Evolutionary conservation across 2,888 invertebrate genomes (phyloP).

Genomic region (Polymixis flavicincta): DNA sequence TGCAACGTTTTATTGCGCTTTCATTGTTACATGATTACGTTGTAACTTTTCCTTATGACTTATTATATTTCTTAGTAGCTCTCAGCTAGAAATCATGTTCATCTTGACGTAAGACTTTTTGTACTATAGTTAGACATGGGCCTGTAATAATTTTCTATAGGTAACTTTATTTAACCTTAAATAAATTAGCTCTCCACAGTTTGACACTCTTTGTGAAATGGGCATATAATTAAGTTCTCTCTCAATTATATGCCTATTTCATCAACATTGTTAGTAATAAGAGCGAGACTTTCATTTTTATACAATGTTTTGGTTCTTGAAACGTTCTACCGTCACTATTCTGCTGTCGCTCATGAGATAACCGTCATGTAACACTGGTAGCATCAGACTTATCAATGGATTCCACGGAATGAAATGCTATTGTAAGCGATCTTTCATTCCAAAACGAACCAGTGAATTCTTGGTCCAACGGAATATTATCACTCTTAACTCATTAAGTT

Average conservation of each 20-base stretch:
- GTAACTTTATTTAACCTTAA: neutral
- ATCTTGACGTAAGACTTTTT: conserved; percentile 1
- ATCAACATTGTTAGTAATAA: conserved; percentile 1
- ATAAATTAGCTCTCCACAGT: conserved; percentile 12
- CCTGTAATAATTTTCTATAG: conserved; percentile 4
- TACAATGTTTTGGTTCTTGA: conserved; percentile 17
- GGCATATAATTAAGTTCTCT: conserved; percentile 41
- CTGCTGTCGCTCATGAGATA: conserved; percentile 85
- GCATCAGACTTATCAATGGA: conserved; percentile 90
- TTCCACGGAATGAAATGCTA: conserved; percentile 89
- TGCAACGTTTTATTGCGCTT: conserved; percentile 36
- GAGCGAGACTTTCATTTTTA: conserved; percentile 42
- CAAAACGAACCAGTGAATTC: conserved; percentile 81
- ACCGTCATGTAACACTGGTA: conserved; percentile 89
- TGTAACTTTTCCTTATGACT: conserved; percentile 41
- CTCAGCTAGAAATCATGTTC: conserved; percentile 13
- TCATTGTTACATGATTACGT: conserved; percentile 47
- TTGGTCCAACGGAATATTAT: conserved; percentile 64
- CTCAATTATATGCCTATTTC: conserved; percentile 27
- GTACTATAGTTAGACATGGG: neutral
- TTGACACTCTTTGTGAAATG: conserved; percentile 7
- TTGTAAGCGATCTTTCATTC: conserved; percentile 87
- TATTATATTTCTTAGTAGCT: conserved; percentile 21
- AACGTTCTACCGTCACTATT: conserved; percentile 69
- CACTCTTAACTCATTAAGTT: conserved; percentile 70